phyloP scores from a whole-genome alignment of 2,113 vertebrate genomes.

The Prunella fulvescens region DNA sequence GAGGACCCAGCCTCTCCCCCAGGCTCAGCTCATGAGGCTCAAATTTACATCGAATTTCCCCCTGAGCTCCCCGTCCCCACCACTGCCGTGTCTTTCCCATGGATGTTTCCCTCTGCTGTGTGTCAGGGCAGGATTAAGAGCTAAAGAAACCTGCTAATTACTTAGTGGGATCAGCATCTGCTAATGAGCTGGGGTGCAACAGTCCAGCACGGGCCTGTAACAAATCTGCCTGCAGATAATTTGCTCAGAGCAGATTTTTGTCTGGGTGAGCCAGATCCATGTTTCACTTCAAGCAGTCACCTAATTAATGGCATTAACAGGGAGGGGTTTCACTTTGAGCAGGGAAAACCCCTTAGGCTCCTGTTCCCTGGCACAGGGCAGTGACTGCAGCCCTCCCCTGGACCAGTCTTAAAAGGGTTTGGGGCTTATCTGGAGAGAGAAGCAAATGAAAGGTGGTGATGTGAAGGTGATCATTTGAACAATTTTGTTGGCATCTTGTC shows the following conservation, averaged over 20 bases:
- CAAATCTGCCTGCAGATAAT: constrained; percentile 44
- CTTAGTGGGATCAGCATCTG: constrained; percentile 46
- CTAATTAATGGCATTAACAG: not conserved
- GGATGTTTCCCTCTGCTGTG: not conserved
- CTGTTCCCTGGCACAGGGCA: not conserved
- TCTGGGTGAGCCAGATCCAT: not conserved
- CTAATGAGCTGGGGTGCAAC: constrained; percentile 31
- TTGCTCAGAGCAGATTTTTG: constrained; percentile 49
- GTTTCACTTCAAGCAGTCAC: not conserved
- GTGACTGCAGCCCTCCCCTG: not conserved
- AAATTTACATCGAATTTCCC: rapidly evolving
- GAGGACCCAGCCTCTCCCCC: not conserved
- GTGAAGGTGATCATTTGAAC: rapidly evolving
- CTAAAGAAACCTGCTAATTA: constrained; percentile 36
- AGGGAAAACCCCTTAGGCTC: not conserved
- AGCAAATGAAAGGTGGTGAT: not conserved
- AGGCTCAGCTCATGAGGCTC: not conserved
- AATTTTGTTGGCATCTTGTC: not conserved
- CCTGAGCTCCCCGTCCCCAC: not conserved
- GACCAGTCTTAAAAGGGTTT: not conserved
- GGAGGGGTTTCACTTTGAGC: not conserved
- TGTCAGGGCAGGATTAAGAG: constrained; percentile 21
- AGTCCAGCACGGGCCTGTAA: not conserved
- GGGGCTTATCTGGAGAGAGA: not conserved
- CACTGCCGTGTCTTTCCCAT: not conserved